These are phyloP conservation scores for Aldrovandia affinis DNA, from an alignment of 2,797 vertebrate species.

Conservation along the genomic window DNA sequence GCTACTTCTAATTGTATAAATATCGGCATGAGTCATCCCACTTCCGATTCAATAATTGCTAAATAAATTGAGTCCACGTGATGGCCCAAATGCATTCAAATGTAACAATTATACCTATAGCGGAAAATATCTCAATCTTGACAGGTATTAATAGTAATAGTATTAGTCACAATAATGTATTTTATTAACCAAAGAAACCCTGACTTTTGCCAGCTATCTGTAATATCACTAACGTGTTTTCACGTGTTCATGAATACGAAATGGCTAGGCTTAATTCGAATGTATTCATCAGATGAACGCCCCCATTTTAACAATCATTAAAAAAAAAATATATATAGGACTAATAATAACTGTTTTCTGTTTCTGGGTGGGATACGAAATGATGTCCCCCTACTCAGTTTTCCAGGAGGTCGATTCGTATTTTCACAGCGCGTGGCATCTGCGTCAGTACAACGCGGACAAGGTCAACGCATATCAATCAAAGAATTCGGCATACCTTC, in stretches of 20 bases:
- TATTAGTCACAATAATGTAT: background rate
- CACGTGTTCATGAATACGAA: background rate
- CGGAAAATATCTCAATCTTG: background rate
- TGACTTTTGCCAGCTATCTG: background rate
- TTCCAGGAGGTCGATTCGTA: conserved; percentile 19
- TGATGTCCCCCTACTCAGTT: background rate
- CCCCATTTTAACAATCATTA: background rate
- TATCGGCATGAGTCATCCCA: conserved; percentile 2
- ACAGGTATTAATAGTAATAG: background rate
- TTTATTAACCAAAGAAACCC: background rate
- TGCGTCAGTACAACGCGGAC: conserved; percentile 15
- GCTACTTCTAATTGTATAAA: background rate
- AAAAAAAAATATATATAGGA: too few species aligned
- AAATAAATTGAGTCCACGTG: background rate
- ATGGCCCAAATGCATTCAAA: background rate
- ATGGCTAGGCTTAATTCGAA: background rate
- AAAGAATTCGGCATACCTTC: background rate
- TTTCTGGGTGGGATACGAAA: background rate
- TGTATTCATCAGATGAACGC: background rate
- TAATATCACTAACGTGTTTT: background rate
- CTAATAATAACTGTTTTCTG: background rate
- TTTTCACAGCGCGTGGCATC: conserved; percentile 17
- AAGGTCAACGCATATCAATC: background rate
- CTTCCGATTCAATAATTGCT: conserved; percentile 10
- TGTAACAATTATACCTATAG: background rate